A percentile compares a stretch with the other conserved stretches of the same genome.
phyloP scores from a whole-genome alignment of 1,140 invertebrate genomes.

The Drosophila simulans region DNA sequence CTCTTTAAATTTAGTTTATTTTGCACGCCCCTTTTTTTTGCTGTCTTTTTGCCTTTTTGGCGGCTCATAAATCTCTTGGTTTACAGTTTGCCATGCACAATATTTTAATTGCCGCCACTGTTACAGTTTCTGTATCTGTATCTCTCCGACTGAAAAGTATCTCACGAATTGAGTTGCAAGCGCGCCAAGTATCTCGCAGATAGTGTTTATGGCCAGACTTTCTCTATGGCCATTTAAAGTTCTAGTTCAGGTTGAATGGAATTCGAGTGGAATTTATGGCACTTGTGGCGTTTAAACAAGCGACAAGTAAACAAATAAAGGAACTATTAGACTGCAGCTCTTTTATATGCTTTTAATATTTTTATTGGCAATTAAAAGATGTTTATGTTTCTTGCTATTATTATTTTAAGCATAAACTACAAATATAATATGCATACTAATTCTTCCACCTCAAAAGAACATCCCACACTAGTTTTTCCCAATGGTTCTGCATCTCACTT shows the following conservation, averaged over 20 bases:
- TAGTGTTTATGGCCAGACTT: slow-evolving; percentile 31
- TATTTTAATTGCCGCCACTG: slow-evolving; percentile 70
- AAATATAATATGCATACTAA: no score
- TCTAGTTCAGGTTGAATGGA: slow-evolving; percentile 18
- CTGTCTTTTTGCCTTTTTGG: slow-evolving; percentile 11
- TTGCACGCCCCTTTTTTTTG: slow-evolving; percentile 1
- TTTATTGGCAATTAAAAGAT: not conserved
- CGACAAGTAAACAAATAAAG: not conserved
- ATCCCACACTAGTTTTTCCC: not conserved
- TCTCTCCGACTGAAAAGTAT: slow-evolving; percentile 26
- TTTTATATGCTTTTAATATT: not conserved
- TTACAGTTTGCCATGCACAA: slow-evolving; percentile 49
- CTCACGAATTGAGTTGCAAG: slow-evolving; percentile 46
- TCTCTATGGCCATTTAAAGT: slow-evolving; percentile 36
- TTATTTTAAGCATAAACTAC: not conserved
- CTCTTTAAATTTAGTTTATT: slow-evolving; percentile 75
- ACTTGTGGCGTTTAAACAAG: slow-evolving; percentile 11
- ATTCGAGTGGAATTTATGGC: slow-evolving; percentile 15
- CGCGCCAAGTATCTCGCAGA: slow-evolving; percentile 11
- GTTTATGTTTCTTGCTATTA: not conserved
- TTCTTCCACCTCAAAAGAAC: not conserved
- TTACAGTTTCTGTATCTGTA: slow-evolving; percentile 6
- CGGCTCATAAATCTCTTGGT: slow-evolving; percentile 66
- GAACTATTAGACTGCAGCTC: not conserved
- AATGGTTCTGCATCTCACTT: slow-evolving; percentile 15